These are phyloP conservation scores for Labroides dimidiatus DNA, from an alignment of 2,797 vertebrate species.

Conservation along the genomic window DNA sequence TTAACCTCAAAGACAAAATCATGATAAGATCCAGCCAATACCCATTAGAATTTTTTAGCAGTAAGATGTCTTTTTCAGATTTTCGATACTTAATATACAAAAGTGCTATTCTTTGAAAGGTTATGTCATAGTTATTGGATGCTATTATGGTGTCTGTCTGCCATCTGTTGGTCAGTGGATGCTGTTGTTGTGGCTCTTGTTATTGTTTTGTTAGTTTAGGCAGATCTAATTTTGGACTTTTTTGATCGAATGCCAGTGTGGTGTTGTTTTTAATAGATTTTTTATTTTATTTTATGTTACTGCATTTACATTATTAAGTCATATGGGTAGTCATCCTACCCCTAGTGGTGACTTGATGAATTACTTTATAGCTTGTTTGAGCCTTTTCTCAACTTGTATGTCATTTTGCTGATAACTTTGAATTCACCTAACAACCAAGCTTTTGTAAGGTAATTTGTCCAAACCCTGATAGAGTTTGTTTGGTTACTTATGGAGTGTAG, in stretches of 20 bases:
- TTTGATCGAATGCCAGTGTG: conserved; percentile 29
- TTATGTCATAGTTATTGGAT: conserved; percentile 20
- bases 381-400: not conserved
- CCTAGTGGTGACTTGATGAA: conserved; percentile 62
- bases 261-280: conserved; percentile 21
- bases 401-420: not conserved
- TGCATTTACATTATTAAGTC: conserved; percentile 6
- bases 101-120: conserved; percentile 11
- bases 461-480: not conserved
- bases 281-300: not conserved
- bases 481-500: not conserved
- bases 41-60: not conserved
- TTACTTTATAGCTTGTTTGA: not conserved
- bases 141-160: conserved; percentile 6
- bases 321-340: conserved; percentile 11
- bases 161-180: conserved; percentile 22
- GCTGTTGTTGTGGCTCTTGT: conserved; percentile 26
- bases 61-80: not conserved
- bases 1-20: conserved; percentile 6
- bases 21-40: not conserved
- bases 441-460: no score
- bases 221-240: conserved; percentile 25
- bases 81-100: conserved; percentile 3
- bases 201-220: conserved; percentile 2
- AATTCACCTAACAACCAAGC: not conserved